phyloP scores from a whole-genome alignment of 1,140 invertebrate species.

The Oryzaephilus surinamensis region DNA sequence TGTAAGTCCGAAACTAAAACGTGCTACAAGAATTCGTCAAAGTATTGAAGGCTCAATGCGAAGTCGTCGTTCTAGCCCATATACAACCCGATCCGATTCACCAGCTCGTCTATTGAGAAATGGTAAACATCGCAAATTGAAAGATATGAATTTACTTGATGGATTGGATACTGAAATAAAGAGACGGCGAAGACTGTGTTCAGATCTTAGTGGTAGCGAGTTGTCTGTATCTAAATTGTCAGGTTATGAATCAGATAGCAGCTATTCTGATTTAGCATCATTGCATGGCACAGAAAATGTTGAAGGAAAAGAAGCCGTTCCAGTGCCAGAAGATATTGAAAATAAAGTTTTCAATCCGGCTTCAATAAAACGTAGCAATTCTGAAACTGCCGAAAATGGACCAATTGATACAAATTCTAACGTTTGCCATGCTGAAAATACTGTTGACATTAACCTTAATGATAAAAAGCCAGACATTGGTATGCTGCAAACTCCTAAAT shows the following conservation, averaged over 20 bases:
- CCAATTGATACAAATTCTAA: conserved; percentile 30
- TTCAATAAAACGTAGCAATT: conserved; percentile 16
- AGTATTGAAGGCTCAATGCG: conserved; percentile 31
- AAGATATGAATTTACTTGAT: conserved; percentile 38
- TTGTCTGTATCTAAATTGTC: conserved; percentile 41
- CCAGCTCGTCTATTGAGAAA: conserved; percentile 47
- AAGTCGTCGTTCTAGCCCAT: conserved; percentile 40
- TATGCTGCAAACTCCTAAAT: no score
- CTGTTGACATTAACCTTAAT: conserved; percentile 22
- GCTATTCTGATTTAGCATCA: conserved; percentile 42
- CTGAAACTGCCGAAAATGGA: conserved; percentile 29
- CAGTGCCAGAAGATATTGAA: conserved; percentile 12
- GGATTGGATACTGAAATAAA: conserved; percentile 42
- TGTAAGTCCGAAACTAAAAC: conserved; percentile 23
- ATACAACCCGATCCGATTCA: conserved; percentile 43
- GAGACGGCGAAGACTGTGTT: conserved; percentile 44
- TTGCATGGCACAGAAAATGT: conserved; percentile 36
- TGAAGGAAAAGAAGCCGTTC: conserved; percentile 31
- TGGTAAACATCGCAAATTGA: conserved; percentile 48
- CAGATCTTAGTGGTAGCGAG: conserved; percentile 44
- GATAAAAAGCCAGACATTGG: no score
- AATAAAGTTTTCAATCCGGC: background rate
- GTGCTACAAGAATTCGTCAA: conserved; percentile 15
- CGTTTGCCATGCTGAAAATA: conserved; percentile 28
- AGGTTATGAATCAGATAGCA: conserved; percentile 50